Evolutionary conservation across 2,797 vertebrate genomes (phyloP), one percentile per base, ranked within the genome.

Genomic region (Sardinella longiceps): DNA sequence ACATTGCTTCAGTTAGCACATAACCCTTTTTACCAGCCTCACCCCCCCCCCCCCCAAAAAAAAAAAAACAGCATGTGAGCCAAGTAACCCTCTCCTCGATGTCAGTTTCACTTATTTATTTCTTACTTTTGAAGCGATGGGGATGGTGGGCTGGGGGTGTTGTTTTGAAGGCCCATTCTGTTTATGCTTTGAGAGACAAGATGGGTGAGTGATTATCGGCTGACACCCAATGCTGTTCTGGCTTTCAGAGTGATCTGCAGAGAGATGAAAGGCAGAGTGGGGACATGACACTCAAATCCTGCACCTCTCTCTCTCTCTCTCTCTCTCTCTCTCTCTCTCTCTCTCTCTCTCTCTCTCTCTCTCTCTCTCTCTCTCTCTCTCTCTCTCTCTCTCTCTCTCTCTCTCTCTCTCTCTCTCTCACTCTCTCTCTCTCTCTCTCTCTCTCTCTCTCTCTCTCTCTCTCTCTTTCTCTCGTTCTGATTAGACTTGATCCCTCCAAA

Each of bases 141-240:
- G 50, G 50, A 15, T 3, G 50, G 48, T 12, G 48, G 48, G n/a
- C n/a, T 12, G 18, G 51, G 51, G 51, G 30, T n/a, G 14, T 74
- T 74, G 66, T 74, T 74, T 28, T 74, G 30, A 20, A 18, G 66
- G 66, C 66, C 18, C 14, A 18, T 5, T 74, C 14, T 37, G 30
- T 74, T 37, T 74, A 37, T 37, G 66, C 66, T 74, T 33, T 74
- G 66, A 74, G 66, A 74, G 66, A 37, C 66, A 74, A 74, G 66
- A 74, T 37, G 66, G 33, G 11, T 43, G 37, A 77, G 11, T 39
- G 70, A 77, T 77, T 23, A 37, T 77, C 23, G 70, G 20, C 37
- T 18, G 30, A 74, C 12, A 74, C 39, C 66, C 37, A 77, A 5
- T 43, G 18, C 70, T 77, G 30, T 14, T 70, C 66, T 20, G 6